Conservation (phyloP, 2,888 invertebrate genomes). For the Doris montereyensis region DNA sequence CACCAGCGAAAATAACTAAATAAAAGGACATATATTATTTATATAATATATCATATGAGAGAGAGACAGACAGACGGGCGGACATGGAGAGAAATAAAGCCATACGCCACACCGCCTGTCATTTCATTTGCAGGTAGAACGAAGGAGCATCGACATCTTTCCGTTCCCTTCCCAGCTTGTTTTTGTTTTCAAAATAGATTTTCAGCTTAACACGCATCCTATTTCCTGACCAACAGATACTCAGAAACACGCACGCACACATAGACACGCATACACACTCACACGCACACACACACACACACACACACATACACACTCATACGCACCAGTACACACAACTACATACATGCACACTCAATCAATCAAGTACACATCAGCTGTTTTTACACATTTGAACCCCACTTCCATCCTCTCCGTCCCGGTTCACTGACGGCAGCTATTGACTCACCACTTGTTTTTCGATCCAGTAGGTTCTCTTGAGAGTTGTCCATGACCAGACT, state of each 20-base stretch:
- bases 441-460: too few relatives aligned
- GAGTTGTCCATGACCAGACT: conserved; percentile 34
- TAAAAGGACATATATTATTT: not conserved
- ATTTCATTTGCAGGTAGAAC: not conserved
- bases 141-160: not conserved
- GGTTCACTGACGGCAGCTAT: too few relatives aligned
- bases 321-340: not conserved
- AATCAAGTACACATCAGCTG: too few relatives aligned
- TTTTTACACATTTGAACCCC: too few relatives aligned
- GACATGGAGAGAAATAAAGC: not conserved
- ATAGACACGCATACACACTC: conserved; percentile 1
- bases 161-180: too few relatives aligned
- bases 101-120: not conserved
- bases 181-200: too few relatives aligned
- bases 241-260: conserved; percentile 3
- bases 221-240: not conserved
- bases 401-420: too few relatives aligned
- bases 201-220: not conserved
- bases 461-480: too few relatives aligned
- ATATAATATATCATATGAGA: not conserved
- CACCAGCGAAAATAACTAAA: not conserved
- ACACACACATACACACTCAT: not conserved
- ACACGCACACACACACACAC: not conserved
- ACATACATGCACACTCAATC: too few relatives aligned
- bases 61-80: not conserved